phyloP scores from a whole-genome alignment of 2,888 invertebrate species.

The Noctuana brunneofusca region DNA sequence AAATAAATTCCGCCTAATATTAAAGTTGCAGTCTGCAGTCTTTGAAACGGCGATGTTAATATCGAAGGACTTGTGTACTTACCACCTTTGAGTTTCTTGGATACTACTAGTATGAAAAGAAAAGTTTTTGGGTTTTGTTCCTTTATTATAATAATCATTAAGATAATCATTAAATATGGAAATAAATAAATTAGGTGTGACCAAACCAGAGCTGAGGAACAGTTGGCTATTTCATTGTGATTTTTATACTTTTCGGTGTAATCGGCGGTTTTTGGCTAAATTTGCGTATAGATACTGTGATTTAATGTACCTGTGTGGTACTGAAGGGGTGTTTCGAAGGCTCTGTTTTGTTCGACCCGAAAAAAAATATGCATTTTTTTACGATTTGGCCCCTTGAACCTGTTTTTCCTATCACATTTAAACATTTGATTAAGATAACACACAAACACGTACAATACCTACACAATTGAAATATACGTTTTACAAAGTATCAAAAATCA shows the following conservation, averaged over 20 bases:
- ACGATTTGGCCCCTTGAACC: conserved; percentile 5
- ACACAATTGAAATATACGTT: neutral
- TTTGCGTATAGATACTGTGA: conserved; percentile 74
- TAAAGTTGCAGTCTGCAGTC: conserved; percentile 76
- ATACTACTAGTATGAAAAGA: conserved; percentile 75
- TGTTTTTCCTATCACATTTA: neutral
- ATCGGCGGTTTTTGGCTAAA: conserved; percentile 59
- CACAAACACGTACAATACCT: neutral
- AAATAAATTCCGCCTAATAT: conserved; percentile 81
- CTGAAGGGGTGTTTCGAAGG: conserved; percentile 57
- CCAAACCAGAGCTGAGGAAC: conserved; percentile 62
- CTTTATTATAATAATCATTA: conserved; percentile 77
- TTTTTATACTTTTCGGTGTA: conserved; percentile 73
- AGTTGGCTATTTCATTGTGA: conserved; percentile 68
- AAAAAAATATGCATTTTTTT: conserved; percentile 45
- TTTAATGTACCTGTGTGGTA: conserved; percentile 74
- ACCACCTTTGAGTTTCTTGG: conserved; percentile 67
- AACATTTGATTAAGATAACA: neutral
- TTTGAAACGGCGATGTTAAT: conserved; percentile 71
- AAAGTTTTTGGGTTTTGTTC: conserved; percentile 81
- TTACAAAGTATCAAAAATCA: too few relatives aligned
- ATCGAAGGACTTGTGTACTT: conserved; percentile 72
- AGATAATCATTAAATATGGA: conserved; percentile 77
- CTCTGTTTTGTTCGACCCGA: conserved; percentile 67
- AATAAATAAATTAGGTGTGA: conserved; percentile 69